Percentiles rank a stretch among this genome's conserved stretches.
Conservation (phyloP, 1,140 invertebrate species). For the Chironomus tepperi region DNA sequence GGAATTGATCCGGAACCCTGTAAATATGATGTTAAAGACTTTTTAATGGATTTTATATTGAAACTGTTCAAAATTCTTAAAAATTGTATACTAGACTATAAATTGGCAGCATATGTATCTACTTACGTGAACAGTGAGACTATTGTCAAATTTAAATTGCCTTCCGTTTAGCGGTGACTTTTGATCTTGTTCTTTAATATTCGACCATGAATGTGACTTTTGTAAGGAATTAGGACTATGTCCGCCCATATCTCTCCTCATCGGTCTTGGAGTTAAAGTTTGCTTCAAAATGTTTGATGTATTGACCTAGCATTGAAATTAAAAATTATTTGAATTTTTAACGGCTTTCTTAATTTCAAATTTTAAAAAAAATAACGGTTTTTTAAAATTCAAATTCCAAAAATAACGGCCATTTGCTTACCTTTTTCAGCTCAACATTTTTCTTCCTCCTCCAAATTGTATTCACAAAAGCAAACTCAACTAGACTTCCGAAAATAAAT, state of each 20-base stretch:
- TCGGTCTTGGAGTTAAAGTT: conserved; percentile 64
- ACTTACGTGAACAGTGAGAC: conserved; percentile 64
- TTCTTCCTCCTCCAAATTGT: conserved; percentile 77
- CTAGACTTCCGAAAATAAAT: conserved; percentile 75
- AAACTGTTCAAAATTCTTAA: too few species aligned
- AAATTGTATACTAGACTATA: too few species aligned
- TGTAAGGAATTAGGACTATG: conserved; percentile 40
- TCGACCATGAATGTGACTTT: conserved; percentile 62
- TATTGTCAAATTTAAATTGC: conserved; percentile 49
- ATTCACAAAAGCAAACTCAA: conserved; percentile 86
- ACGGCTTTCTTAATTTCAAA: neutral
- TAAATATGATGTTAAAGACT: conserved; percentile 27
- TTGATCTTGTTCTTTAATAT: conserved; percentile 47
- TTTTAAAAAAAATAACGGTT: neutral
- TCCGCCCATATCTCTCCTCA: conserved; percentile 54
- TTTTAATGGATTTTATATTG: too few species aligned
- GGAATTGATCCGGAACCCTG: conserved; percentile 34
- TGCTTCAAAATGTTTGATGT: conserved; percentile 76
- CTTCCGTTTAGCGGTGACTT: conserved; percentile 39
- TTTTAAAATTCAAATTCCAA: neutral
- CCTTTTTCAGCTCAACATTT: conserved; percentile 69
- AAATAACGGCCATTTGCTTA: neutral
- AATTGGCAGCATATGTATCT: neutral
- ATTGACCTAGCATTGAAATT: conserved; percentile 43
- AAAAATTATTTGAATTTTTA: neutral